Conservation (phyloP, 2,797 vertebrate genomes). For the Darevskia nairensis region DNA sequence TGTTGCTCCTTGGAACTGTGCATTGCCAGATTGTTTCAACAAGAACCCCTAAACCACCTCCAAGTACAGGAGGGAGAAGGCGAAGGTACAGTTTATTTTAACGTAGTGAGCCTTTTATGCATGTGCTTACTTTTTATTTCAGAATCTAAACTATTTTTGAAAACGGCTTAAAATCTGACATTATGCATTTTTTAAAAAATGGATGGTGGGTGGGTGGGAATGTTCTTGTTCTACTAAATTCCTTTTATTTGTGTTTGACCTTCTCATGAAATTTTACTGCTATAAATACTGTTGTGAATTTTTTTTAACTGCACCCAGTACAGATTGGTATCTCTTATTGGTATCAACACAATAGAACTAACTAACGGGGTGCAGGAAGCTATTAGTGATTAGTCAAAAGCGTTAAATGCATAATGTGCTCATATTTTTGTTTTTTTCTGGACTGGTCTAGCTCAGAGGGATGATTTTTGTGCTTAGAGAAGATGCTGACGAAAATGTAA, state of each 20-base stretch:
- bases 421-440: background rate
- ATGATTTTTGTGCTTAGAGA: conserved; percentile 22
- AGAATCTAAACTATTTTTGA: background rate
- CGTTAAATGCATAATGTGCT: conserved; percentile 1
- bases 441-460: background rate
- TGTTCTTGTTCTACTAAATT: background rate
- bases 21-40: conserved; percentile 99
- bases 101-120: background rate
- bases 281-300: conserved; percentile 13
- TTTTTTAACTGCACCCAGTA: conserved; percentile 8
- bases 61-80: conserved; percentile 89
- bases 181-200: conserved; percentile 1
- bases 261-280: conserved; percentile 15
- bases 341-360: background rate
- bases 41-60: conserved; percentile 89
- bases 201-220: background rate
- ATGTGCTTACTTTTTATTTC: conserved; percentile 12
- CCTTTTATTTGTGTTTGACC: conserved; percentile 31
- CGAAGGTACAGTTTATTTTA: conserved; percentile 85
- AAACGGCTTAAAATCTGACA: conserved; percentile 14
- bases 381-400: background rate
- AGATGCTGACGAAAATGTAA: background rate
- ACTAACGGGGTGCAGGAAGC: background rate
- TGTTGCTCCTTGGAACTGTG: conserved; percentile 96
- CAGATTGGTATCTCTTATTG: background rate